Percentiles rank a stretch among this genome's conserved stretches.
Conservation (phyloP, 2,888 invertebrate species). For the Dynastes hyllus region DNA sequence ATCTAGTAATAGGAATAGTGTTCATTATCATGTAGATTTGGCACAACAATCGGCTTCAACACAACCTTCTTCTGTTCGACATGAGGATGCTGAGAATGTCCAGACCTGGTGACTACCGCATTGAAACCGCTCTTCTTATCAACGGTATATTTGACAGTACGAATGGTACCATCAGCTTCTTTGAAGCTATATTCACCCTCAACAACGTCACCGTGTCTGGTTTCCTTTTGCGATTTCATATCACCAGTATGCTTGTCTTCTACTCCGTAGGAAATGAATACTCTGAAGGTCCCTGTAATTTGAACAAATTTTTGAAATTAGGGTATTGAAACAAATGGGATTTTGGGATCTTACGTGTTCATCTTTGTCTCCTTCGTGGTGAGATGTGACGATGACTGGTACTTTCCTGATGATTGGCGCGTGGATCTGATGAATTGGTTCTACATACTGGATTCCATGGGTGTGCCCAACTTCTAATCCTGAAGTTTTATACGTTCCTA, state of each 20-base stretch:
- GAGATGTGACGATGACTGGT: background rate
- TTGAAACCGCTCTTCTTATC: constrained; percentile 49
- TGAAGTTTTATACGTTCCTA: background rate
- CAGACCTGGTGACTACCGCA: constrained; percentile 46
- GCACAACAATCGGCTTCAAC: constrained; percentile 19
- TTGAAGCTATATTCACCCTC: constrained; percentile 47
- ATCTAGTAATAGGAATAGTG: constrained; percentile 1
- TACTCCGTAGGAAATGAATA: constrained; percentile 46
- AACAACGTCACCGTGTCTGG: constrained; percentile 41
- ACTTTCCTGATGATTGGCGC: constrained; percentile 9
- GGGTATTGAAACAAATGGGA: background rate
- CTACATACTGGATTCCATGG: constrained; percentile 1
- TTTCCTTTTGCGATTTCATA: constrained; percentile 48
- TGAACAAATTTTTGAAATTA: background rate
- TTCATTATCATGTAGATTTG: constrained; percentile 2
- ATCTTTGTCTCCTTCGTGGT: background rate
- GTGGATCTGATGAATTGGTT: background rate
- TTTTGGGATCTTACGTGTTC: constrained; percentile 8
- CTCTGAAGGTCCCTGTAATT: constrained; percentile 40
- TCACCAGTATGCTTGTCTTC: constrained; percentile 49
- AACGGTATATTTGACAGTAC: constrained; percentile 47
- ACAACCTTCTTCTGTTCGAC: constrained; percentile 29
- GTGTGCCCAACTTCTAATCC: background rate
- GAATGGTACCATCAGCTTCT: constrained; percentile 48
- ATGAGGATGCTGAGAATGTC: constrained; percentile 47